Percentiles rank a stretch among this genome's conserved stretches.
These are phyloP conservation scores for Eupithecia subumbrata DNA, from an alignment of 2,888 invertebrate genomes.

Conservation along the genomic window DNA sequence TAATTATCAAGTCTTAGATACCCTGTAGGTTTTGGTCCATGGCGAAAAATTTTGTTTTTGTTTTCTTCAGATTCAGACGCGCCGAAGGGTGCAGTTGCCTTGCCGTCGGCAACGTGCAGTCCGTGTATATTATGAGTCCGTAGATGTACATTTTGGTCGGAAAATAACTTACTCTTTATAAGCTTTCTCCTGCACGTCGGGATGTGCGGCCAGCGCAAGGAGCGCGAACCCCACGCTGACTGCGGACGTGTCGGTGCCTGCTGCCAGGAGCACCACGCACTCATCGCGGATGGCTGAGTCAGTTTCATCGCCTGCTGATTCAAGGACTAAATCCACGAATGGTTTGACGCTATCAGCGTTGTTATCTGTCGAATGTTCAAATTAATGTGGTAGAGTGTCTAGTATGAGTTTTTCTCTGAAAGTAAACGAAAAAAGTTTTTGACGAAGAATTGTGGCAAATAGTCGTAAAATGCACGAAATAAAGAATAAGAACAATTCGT, in stretches of 20 bases:
- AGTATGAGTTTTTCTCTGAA: neutral
- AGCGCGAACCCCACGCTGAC: constrained; percentile 48
- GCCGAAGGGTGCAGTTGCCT: too few relatives aligned
- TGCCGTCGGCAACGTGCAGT: too few relatives aligned
- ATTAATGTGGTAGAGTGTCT: neutral
- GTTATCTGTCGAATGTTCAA: neutral
- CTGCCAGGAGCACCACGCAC: constrained; percentile 44
- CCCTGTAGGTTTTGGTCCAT: too few relatives aligned
- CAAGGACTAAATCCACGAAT: constrained; percentile 1
- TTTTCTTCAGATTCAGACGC: too few relatives aligned
- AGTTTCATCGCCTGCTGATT: constrained; percentile 30
- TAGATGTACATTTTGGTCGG: too few relatives aligned
- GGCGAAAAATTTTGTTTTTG: too few relatives aligned
- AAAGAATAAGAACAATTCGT: too few relatives aligned
- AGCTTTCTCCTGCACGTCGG: constrained; percentile 48
- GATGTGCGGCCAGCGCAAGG: constrained; percentile 38
- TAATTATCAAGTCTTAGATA: too few relatives aligned
- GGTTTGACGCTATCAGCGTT: neutral
- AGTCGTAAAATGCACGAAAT: too few relatives aligned
- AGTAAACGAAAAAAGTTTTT: too few relatives aligned
- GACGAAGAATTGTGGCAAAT: too few relatives aligned
- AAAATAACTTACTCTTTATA: constrained; percentile 12
- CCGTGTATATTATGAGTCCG: too few relatives aligned
- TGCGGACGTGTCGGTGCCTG: constrained; percentile 53
- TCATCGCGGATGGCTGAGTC: constrained; percentile 51